Conservation (phyloP, 1,140 invertebrate species). For the Sinonovacula constricta region DNA sequence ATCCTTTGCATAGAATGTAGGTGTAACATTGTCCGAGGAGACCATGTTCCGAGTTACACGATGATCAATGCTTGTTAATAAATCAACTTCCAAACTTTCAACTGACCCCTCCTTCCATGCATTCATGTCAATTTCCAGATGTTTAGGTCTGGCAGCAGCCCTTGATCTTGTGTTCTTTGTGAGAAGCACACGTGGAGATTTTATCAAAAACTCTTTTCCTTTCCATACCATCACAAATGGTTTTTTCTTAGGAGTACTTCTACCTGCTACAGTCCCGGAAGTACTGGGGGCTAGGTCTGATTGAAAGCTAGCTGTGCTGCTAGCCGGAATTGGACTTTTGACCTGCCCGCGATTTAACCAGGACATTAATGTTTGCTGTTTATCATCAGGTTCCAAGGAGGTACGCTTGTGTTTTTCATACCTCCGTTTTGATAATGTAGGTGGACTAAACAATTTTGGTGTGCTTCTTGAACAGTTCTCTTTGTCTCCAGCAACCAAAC, state of each 20-base stretch:
- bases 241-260: neutral
- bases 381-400: neutral
- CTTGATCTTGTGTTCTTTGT: neutral
- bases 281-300: no score
- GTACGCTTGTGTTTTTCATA: neutral
- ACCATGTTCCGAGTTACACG: no score
- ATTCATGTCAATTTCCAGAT: slow-evolving; percentile 47
- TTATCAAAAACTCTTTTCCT: slow-evolving; percentile 35
- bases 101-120: slow-evolving; percentile 7
- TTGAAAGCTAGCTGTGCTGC: no score
- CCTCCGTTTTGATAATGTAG: no score
- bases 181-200: slow-evolving; percentile 22
- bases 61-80: no score
- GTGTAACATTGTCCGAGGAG: no score
- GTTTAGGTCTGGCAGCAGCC: neutral
- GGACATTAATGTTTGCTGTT: neutral
- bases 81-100: no score
- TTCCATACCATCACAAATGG: slow-evolving; percentile 38
- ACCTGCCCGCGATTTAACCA: neutral
- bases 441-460: no score
- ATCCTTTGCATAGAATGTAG: no score
- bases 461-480: neutral
- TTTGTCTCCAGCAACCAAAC: neutral
- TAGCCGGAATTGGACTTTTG: no score
- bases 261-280: neutral